Evolutionary conservation across 2,113 vertebrate genomes (phyloP).

Genomic region (Neogale vison): DNA sequence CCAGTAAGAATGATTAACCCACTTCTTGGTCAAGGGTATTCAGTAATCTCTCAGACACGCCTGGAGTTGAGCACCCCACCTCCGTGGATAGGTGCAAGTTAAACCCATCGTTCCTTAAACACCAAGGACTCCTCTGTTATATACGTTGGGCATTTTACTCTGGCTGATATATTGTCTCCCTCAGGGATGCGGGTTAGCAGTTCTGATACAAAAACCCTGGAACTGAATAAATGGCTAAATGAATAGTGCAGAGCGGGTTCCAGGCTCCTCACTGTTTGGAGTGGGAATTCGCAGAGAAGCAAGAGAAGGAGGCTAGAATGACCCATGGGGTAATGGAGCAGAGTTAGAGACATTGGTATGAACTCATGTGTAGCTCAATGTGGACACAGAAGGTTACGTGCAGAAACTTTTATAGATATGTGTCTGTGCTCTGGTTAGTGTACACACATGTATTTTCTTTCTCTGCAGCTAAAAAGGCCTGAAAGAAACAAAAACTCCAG

Average conservation of each 20-base stretch:
- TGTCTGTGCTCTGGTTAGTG: too few relatives aligned
- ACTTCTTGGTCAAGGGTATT: not conserved
- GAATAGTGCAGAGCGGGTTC: not conserved
- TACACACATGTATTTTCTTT: not conserved
- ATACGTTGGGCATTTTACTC: fast-evolving
- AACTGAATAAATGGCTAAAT: not conserved
- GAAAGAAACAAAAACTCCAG: not conserved
- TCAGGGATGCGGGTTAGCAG: fast-evolving
- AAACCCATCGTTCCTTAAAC: not conserved
- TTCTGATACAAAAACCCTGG: not conserved
- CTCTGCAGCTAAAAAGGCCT: not conserved
- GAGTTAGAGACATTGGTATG: not conserved
- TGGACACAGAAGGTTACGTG: not conserved
- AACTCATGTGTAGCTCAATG: too few relatives aligned
- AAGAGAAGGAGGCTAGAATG: not conserved
- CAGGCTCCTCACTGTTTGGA: not conserved
- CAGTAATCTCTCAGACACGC: not conserved
- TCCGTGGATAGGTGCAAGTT: not conserved
- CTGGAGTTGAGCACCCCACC: not conserved
- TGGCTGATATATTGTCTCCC: not conserved
- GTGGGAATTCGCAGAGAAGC: not conserved
- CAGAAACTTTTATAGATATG: not conserved
- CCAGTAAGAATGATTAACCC: not conserved
- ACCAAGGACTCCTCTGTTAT: not conserved
- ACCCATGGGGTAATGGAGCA: not conserved